These are phyloP conservation scores for Ameiurus melas DNA, from an alignment of 2,113 vertebrate genomes.

Conservation along the genomic window DNA sequence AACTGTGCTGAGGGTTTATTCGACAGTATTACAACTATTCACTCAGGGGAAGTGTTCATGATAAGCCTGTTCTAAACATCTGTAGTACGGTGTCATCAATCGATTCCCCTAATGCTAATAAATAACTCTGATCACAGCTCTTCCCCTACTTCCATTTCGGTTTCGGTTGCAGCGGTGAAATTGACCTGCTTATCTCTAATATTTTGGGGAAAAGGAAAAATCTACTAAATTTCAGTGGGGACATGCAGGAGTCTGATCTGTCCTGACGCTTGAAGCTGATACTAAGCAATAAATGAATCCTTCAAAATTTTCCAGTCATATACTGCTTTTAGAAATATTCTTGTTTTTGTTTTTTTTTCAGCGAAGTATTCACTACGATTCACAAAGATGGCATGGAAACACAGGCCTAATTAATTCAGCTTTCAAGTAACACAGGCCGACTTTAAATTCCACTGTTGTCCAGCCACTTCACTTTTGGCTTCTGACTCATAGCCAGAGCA, in stretches of 20 bases:
- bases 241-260: background rate
- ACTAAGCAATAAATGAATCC: background rate
- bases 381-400: background rate
- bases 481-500: conserved; percentile 21
- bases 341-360: background rate
- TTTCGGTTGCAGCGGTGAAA: background rate
- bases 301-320: background rate
- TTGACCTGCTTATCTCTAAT: background rate
- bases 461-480: conserved; percentile 1
- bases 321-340: background rate
- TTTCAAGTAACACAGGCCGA: background rate
- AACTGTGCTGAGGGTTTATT: background rate
- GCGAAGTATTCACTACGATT: background rate
- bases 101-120: conserved; percentile 21
- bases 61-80: conserved; percentile 18
- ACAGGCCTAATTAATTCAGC: background rate
- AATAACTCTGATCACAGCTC: conserved; percentile 41
- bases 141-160: conserved; percentile 22
- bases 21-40: background rate
- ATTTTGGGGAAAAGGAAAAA: background rate
- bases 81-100: conserved; percentile 41
- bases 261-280: background rate
- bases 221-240: background rate
- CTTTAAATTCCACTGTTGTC: conserved; percentile 17
- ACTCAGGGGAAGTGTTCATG: background rate